Conservation (phyloP, 2,888 invertebrate species). For the Scelioninae gen. 1 region DNA sequence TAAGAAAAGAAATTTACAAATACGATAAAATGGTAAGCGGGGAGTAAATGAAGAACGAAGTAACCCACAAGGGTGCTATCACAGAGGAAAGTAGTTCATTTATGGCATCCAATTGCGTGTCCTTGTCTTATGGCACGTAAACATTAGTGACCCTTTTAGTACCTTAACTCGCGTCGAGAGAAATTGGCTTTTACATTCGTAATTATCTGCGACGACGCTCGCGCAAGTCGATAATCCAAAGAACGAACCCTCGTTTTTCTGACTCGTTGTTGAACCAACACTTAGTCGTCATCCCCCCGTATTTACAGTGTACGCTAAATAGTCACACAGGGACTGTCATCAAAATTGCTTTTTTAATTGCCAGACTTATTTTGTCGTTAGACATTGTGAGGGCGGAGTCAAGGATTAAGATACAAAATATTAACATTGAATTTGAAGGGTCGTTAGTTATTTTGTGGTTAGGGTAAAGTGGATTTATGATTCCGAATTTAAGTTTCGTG, state of each 20-base stretch:
- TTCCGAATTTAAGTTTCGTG: not conserved
- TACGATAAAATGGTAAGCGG: slow-evolving; percentile 31
- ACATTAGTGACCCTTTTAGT: slow-evolving; percentile 62
- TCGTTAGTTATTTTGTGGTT: slow-evolving; percentile 4
- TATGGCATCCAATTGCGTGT: slow-evolving; percentile 21
- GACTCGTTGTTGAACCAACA: slow-evolving; percentile 67
- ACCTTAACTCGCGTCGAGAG: slow-evolving; percentile 21
- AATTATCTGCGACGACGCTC: slow-evolving; percentile 54
- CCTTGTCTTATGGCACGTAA: slow-evolving; percentile 31
- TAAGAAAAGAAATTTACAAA: slow-evolving; percentile 21
- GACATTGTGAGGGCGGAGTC: slow-evolving; percentile 59
- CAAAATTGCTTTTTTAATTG: slow-evolving; percentile 84
- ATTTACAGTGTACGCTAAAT: slow-evolving; percentile 77
- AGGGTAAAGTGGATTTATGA: slow-evolving; percentile 20
- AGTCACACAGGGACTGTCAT: slow-evolving; percentile 81
- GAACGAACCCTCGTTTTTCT: slow-evolving; percentile 56
- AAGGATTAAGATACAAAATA: slow-evolving; percentile 28
- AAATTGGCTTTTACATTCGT: slow-evolving; percentile 57
- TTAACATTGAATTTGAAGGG: slow-evolving; percentile 41
- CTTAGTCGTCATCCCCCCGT: slow-evolving; percentile 71
- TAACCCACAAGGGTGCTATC: slow-evolving; percentile 43
- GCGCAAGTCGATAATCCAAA: slow-evolving; percentile 55
- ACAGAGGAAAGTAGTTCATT: slow-evolving; percentile 42
- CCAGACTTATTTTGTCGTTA: slow-evolving; percentile 83
- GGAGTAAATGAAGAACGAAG: slow-evolving; percentile 35